Conservation (phyloP, 2,113 vertebrate genomes). For the Tympanuchus pallidicinctus region DNA sequence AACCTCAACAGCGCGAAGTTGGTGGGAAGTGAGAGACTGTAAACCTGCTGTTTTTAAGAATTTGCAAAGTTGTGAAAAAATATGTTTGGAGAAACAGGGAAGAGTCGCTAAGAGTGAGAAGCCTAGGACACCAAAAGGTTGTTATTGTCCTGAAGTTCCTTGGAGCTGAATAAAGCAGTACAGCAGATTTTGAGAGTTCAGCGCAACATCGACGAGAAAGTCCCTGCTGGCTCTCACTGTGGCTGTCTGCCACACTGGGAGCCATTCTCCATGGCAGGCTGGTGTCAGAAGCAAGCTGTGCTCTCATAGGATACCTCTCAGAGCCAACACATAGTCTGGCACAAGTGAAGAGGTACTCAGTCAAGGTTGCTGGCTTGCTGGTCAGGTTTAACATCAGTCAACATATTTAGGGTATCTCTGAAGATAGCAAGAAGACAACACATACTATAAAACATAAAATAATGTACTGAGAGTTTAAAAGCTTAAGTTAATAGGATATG, state of each 20-base stretch:
- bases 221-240: background rate
- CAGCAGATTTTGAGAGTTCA: background rate
- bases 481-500: background rate
- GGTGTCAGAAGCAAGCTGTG: background rate
- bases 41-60: background rate
- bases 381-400: background rate
- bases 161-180: background rate
- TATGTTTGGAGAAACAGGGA: background rate
- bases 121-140: background rate
- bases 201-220: background rate
- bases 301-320: rapidly evolving
- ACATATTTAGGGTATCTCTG: background rate
- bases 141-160: background rate
- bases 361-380: background rate
- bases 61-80: background rate
- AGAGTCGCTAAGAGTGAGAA: background rate
- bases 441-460: background rate
- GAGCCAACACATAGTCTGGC: background rate
- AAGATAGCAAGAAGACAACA: background rate
- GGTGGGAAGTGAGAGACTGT: constrained; percentile 56
- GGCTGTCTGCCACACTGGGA: background rate
- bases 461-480: background rate
- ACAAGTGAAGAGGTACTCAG: background rate
- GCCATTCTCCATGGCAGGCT: background rate
- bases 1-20: background rate